Evolutionary conservation across 2,113 vertebrate genomes (phyloP), one percentile per base, ranked within the genome.

Genomic region (Gallinago jamesoni): DNA sequence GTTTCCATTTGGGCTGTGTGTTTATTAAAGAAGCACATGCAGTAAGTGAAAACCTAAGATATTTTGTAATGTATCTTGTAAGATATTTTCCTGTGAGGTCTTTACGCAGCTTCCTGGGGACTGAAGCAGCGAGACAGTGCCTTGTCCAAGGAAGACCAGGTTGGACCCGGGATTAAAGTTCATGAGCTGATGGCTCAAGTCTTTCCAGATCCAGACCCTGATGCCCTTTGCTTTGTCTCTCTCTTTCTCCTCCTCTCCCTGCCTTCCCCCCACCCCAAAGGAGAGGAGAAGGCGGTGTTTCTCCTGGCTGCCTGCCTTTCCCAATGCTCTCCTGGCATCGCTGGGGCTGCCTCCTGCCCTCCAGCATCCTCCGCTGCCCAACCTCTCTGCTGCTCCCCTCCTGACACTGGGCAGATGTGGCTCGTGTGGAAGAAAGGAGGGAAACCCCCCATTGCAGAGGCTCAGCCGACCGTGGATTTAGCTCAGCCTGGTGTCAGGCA

Each of bases 291-390:
- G 62, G 21, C 1, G 1, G 2, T 21, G 20, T 66, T 89, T 81
- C 31, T 67, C 22, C 59, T 55, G 86, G 56, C 52, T 73, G 14
- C 27, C 59, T 59, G 64, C 79, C 45, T 70, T 85, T 83, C 22
- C 74, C 2, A 2, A 37, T 4, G 13, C 8, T 6, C 1, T 3
- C 35, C 73, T 4, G 6, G 56, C 53, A 10, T 9, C 2, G 4
- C 92, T 73, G 78, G 63, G 22, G 39, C 59, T 79, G 60, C 10
- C 48, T 89, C 7, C 31, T 7, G 3, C 33, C 84, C 60, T 47
- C 22, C 68, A 35, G 53, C 50, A 63, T 52, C 68, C 72, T 50
- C 5, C 1, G 39, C 88, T 62, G n/a, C 45, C 72, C 25, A 16
- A 1, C 30, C 53, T 43, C 37, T 14, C 66, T 67, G 60, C 66